These are phyloP conservation scores for Trichonephila clavipes DNA, from an alignment of 1,140 invertebrate species.

Conservation along the genomic window DNA sequence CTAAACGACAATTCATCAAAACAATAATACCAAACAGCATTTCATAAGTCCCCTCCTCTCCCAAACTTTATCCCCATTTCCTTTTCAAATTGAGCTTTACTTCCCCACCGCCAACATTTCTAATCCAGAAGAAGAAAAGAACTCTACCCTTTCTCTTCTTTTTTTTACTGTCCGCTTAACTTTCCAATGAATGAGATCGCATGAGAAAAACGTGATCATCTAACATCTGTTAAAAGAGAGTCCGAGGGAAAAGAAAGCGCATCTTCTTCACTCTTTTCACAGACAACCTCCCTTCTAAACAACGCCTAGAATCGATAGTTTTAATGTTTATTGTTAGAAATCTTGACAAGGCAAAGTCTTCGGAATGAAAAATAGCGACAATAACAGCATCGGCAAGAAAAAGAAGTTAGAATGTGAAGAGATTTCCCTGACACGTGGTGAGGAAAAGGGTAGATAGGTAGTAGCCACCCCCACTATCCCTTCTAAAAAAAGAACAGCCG, in stretches of 20 bases:
- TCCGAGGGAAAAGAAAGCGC: not conserved
- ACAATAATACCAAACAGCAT: not conserved
- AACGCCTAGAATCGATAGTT: constrained; percentile 40
- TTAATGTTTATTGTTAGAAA: constrained; percentile 56
- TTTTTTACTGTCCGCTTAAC: not conserved
- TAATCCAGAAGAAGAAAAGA: not conserved
- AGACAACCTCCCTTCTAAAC: constrained; percentile 4
- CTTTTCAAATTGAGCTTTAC: constrained; percentile 2
- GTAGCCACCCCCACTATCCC: not conserved
- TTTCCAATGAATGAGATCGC: constrained; percentile 25
- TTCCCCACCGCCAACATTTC: not conserved
- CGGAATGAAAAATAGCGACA: constrained; percentile 21
- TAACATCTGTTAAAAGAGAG: constrained; percentile 30
- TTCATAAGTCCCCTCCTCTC: not conserved
- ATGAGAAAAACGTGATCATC: constrained; percentile 43
- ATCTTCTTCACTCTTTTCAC: not conserved
- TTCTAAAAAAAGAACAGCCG: constrained; percentile 26
- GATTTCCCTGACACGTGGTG: constrained; percentile 48
- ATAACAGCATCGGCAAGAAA: not conserved
- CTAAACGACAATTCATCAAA: not conserved
- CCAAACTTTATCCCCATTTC: not conserved
- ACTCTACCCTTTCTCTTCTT: not conserved
- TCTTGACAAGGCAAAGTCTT: constrained; percentile 35
- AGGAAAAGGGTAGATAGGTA: constrained; percentile 35
- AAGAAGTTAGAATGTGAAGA: constrained; percentile 54